Evolutionary conservation across 2,797 vertebrate genomes (phyloP).

Genomic region (Austrolebias charrua): DNA sequence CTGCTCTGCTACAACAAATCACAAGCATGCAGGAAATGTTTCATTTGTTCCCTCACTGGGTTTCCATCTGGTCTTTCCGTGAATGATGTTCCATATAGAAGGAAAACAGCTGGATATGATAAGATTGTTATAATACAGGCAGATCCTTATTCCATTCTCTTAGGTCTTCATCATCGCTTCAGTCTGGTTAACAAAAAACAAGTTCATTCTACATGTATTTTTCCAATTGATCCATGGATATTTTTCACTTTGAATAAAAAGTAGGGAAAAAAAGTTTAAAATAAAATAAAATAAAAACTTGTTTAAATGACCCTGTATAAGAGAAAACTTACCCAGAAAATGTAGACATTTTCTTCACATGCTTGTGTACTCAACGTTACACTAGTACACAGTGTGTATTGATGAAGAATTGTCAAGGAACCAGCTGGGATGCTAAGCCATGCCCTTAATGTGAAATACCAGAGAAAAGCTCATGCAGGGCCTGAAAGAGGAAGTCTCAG

Average conservation of each 20-base stretch:
- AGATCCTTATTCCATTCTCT: too few species aligned
- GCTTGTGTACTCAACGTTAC: slow-evolving; percentile 12
- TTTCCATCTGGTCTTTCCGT: slow-evolving; percentile 62
- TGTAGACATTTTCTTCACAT: background rate
- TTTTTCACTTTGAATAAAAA: background rate
- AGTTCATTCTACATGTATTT: slow-evolving; percentile 19
- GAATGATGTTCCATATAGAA: slow-evolving; percentile 46
- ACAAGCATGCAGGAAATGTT: slow-evolving; percentile 43
- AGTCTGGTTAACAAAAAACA: slow-evolving; percentile 1
- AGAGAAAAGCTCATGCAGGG: slow-evolving; percentile 61
- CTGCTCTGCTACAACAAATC: slow-evolving; percentile 37
- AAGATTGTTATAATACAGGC: slow-evolving; percentile 32
- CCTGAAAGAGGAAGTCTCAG: slow-evolving; percentile 50
- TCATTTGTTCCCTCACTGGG: slow-evolving; percentile 36
- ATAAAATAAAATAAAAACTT: background rate
- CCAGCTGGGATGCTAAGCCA: slow-evolving; percentile 42
- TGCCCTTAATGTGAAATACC: slow-evolving; percentile 75
- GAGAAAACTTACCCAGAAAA: slow-evolving; percentile 10
- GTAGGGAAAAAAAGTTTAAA: background rate
- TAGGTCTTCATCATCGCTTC: background rate
- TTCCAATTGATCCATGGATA: slow-evolving; percentile 5
- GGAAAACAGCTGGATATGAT: slow-evolving; percentile 51
- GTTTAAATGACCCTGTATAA: background rate
- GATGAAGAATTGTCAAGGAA: slow-evolving; percentile 47
- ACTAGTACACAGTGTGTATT: slow-evolving; percentile 24